These are phyloP conservation scores for Phaethon lepturus DNA, from an alignment of 2,113 vertebrate genomes.

Conservation along the genomic window DNA sequence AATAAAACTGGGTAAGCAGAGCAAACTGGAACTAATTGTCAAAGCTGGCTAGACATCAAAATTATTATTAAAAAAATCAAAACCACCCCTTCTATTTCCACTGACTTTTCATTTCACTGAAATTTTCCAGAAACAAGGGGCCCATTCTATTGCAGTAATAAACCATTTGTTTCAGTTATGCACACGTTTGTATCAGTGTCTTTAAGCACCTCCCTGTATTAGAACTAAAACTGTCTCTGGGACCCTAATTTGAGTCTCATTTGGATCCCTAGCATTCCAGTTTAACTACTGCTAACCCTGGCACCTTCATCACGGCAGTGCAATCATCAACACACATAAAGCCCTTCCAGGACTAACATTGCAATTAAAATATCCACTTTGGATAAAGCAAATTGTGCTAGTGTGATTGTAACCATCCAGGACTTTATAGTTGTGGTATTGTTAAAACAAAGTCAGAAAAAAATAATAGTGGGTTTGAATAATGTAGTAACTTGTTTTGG, in stretches of 20 bases:
- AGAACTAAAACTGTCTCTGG: neutral
- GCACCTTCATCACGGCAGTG: neutral
- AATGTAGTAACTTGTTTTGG: neutral
- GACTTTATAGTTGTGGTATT: neutral
- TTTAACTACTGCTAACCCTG: neutral
- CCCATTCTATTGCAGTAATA: neutral
- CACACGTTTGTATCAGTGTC: neutral
- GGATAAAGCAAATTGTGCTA: neutral
- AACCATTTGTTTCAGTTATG: neutral
- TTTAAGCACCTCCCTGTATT: neutral
- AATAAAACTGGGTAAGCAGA: neutral
- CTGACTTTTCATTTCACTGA: neutral
- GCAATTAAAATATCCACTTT: neutral
- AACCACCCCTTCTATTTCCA: neutral
- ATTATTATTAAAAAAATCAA: neutral
- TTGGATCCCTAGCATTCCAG: neutral
- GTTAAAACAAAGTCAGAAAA: neutral
- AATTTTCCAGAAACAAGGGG: neutral
- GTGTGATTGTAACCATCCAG: neutral
- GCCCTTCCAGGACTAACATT: neutral
- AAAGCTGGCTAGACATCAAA: neutral
- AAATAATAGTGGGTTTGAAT: neutral
- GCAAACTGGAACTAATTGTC: neutral
- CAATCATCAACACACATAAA: neutral
- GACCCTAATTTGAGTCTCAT: neutral